Evolutionary conservation across 2,113 vertebrate genomes (phyloP).

Genomic region (Morone saxatilis): DNA sequence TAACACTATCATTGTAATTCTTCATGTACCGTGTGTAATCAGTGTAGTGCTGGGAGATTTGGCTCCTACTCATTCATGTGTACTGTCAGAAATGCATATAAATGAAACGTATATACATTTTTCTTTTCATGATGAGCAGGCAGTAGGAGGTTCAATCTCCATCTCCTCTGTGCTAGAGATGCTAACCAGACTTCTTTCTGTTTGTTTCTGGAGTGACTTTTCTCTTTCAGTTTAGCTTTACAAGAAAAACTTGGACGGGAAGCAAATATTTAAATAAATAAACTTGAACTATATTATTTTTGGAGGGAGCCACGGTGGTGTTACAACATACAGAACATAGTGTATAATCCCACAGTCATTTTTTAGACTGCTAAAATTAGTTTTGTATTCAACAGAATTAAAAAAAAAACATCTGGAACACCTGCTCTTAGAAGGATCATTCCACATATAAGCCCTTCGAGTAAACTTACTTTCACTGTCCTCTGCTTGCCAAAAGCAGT

Average conservation of each 20-base stretch:
- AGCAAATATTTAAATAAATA: slow-evolving; percentile 32
- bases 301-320: slow-evolving; percentile 19
- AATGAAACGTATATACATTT: not conserved
- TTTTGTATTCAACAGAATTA: slow-evolving; percentile 35
- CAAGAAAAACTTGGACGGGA: slow-evolving; percentile 24
- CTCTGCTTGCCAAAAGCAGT: slow-evolving; percentile 51
- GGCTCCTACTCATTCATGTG: not conserved
- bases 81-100: not conserved
- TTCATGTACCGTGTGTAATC: not conserved
- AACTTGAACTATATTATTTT: slow-evolving; percentile 32
- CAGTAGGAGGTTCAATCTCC: not conserved
- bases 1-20: not conserved
- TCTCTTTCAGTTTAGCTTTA: slow-evolving; percentile 12
- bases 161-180: not conserved
- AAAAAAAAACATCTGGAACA: slow-evolving; percentile 49
- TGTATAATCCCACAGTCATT: slow-evolving; percentile 7
- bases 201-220: slow-evolving; percentile 2
- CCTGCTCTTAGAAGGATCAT: slow-evolving; percentile 32
- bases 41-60: not conserved
- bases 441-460: slow-evolving; percentile 41
- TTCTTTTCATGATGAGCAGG: not conserved
- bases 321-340: slow-evolving; percentile 20
- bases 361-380: slow-evolving; percentile 15
- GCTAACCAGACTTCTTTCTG: not conserved
- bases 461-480: slow-evolving; percentile 40